Conservation (phyloP, 2,113 vertebrate species). For the Corythoichthys intestinalis region DNA sequence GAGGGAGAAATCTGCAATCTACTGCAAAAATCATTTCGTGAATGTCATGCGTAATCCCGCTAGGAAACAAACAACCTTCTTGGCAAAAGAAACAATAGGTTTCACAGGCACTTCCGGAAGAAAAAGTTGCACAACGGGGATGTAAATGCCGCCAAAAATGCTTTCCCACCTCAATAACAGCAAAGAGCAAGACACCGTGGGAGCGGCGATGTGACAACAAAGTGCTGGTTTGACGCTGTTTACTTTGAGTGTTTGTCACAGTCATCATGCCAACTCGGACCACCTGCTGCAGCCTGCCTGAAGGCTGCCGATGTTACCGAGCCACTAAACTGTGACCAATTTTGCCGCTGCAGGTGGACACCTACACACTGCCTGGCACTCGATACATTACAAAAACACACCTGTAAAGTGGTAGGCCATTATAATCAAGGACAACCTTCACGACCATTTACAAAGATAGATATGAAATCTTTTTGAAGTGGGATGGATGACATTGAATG, state of each 20-base stretch:
- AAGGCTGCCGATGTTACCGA: conserved; percentile 52
- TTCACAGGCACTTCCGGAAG: background rate
- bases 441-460: conserved; percentile 17
- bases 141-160: background rate
- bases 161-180: conserved; percentile 6
- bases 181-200: background rate
- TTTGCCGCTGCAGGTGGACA: conserved; percentile 62
- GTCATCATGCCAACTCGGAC: conserved; percentile 59
- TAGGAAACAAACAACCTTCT: background rate
- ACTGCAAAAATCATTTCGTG: background rate
- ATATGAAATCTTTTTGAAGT: too few relatives aligned
- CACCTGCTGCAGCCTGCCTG: conserved; percentile 65
- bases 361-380: conserved; percentile 30
- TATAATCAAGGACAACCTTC: conserved; percentile 13
- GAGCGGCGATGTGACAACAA: conserved; percentile 4
- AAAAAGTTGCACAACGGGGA: background rate
- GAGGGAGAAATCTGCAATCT: background rate
- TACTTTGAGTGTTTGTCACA: conserved; percentile 58
- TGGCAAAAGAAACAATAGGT: background rate
- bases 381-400: conserved; percentile 8
- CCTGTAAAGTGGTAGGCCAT: conserved; percentile 23
- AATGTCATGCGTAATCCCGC: background rate
- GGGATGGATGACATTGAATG: too few relatives aligned
- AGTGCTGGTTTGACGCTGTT: conserved; percentile 55
- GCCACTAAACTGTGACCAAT: conserved; percentile 66